Evolutionary conservation across 92 coral and sea anemone genomes (phyloP).

Genomic region (Plumapathes pennacea): DNA sequence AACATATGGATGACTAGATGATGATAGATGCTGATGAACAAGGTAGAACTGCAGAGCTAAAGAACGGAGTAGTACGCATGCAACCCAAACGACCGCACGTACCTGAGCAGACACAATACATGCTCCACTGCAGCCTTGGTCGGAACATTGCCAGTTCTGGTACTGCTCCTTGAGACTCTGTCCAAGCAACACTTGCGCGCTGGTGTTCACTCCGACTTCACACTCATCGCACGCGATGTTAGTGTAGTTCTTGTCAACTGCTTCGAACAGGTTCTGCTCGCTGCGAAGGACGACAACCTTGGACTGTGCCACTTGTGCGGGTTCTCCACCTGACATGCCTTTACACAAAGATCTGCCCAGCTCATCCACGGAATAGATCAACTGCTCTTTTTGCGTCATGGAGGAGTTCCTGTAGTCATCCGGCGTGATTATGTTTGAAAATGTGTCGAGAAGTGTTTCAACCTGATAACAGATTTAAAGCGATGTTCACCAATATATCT

Average conservation of each 20-base stretch:
- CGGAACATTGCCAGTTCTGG: slow-evolving; percentile 70
- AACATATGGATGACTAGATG: no score
- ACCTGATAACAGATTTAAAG: no score
- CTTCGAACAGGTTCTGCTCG: slow-evolving; percentile 50
- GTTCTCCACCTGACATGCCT: slow-evolving; percentile 57
- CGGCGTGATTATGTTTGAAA: slow-evolving; percentile 43
- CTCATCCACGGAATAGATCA: slow-evolving; percentile 44
- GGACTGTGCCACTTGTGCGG: slow-evolving; percentile 58
- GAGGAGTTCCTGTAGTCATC: slow-evolving; percentile 50
- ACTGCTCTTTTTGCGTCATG: slow-evolving; percentile 48
- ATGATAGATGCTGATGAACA: no score
- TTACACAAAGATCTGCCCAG: slow-evolving; percentile 76
- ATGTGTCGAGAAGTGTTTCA: slow-evolving; percentile 35
- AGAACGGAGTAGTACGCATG: no score
- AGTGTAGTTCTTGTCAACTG: slow-evolving; percentile 44
- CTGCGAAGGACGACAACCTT: slow-evolving; percentile 54
- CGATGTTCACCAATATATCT: no score
- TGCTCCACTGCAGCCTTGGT: slow-evolving; percentile 83
- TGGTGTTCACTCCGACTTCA: slow-evolving; percentile 21
- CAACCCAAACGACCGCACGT: not conserved
- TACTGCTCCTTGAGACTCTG: slow-evolving; percentile 55
- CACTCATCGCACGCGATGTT: slow-evolving; percentile 56
- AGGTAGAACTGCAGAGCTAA: not conserved
- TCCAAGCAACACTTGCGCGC: slow-evolving; percentile 71
- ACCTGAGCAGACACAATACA: slow-evolving; percentile 94